Evolutionary conservation across 2,113 vertebrate species (phyloP), one percentile per base, ranked within the genome.

Genomic region (Nipponia nippon): DNA sequence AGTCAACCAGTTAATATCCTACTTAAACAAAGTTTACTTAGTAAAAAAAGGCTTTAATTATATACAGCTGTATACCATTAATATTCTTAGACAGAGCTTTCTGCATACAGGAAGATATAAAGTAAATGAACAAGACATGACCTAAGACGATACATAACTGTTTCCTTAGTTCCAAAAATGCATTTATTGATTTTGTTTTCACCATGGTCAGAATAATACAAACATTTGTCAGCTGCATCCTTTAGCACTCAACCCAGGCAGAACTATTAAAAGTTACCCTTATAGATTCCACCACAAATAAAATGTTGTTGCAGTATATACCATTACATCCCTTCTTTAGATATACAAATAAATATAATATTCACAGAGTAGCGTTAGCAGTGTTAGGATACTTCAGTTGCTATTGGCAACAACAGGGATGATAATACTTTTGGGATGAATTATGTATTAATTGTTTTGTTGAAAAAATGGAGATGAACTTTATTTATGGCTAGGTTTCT

Each of bases 361-460:
- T 89, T 59, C 83, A 81, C 29, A 76, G 34, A 65, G 2, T 32
- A 83, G 71, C 49, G 38, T 77, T 94, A 92, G 56, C 42, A 81
- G 36, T 96, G 89, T 94, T 93, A 83, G 55, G 84, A 93, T 73
- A 91, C 81, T 94, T 95, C 79, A 91, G 94, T 94, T 94, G 83
- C 19, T 40, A 89, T 91, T 91, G 92, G 96, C 91, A 95, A 95
- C 83, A 82, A 96, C 72, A 93, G 87, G 72, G 77, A 97, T 89
- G 96, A 97, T 92, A 97, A 97, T 97, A 95, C 65, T 97, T 97
- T 90, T 29, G 66, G 91, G 93, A 98, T 98, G 96, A 98, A 98
- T 98, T 98, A 98, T 98, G 95, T 96, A 98, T 97, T 98, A 98
- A 98, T 98, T 98, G 97, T 98, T 98, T 98, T 96, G 87, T 84